Conservation (phyloP, 1,140 invertebrate genomes). For the Drosophila simulans region DNA sequence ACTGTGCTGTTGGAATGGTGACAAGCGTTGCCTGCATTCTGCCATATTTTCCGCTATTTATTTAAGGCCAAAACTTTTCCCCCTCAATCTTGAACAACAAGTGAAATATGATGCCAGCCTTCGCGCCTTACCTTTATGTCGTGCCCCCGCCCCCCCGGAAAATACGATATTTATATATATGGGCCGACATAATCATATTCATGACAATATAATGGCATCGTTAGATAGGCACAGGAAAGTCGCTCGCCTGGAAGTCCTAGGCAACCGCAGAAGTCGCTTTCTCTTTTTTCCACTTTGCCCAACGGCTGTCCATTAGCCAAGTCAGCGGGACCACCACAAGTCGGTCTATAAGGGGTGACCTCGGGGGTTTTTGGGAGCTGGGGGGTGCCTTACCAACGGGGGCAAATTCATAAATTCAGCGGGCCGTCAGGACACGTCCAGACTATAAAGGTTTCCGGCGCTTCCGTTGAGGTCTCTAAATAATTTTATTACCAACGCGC, state of each 20-base stretch:
- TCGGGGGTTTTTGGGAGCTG: neutral
- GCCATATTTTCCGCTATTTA: constrained; percentile 49
- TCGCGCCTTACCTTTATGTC: constrained; percentile 22
- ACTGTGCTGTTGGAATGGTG: neutral
- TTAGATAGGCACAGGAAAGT: constrained; percentile 51
- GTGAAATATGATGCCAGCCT: constrained; percentile 36
- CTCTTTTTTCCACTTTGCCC: constrained; percentile 7
- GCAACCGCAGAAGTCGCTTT: constrained; percentile 26
- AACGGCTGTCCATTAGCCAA: constrained; percentile 59
- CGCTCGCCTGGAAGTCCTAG: constrained; percentile 42
- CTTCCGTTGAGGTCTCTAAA: constrained; percentile 6
- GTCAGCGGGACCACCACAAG: constrained; percentile 15
- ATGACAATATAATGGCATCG: constrained; percentile 78
- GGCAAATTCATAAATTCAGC: constrained; percentile 50
- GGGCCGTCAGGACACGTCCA: constrained; percentile 37
- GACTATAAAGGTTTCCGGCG: constrained; percentile 5
- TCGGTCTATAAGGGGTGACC: neutral
- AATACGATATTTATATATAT: neutral
- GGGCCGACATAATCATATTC: constrained; percentile 66
- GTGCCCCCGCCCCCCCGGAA: neutral
- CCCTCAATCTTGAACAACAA: constrained; percentile 1
- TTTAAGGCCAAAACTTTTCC: constrained; percentile 39
- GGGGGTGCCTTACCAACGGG: neutral
- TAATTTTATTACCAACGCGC: constrained; percentile 16
- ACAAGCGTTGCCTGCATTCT: constrained; percentile 30